Base-by-base conservation (phyloP, 2,113 vertebrate genomes). In the Leuciscus idus region DNA sequence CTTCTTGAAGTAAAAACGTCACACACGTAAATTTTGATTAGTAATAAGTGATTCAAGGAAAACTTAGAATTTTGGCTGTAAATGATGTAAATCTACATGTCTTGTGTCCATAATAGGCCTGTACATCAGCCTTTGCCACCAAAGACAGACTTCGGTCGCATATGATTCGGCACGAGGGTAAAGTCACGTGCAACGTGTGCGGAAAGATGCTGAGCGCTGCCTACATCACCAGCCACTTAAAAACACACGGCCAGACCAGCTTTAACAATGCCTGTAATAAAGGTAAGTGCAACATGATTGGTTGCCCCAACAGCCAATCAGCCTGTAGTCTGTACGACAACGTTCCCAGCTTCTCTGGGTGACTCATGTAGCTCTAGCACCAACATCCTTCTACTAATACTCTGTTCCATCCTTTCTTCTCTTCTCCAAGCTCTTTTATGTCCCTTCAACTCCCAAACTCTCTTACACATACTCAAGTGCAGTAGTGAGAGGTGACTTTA, bases 161-260 rank as follows among this genome's bases (percentile, higher is more conserved):
- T 94, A 98, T 98, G 98, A 98, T 99, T 92, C 96, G 98, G 90
- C 98, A 99, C 55, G 98, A 99, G 94, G 98, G 97, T 91, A 99
- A 99, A 94, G 98, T 99, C 91, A 98, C 98, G 43, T 99, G 98
- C 92, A 99, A 98, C 94, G 97, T 99, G 93, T 99, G 98, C 91
- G 98, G 98, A 90, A 99, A 99, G 95, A 98, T 99, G 96, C 96
- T 99, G 86, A 99, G 98, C 84, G 97, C 98, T 84, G 97, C 98
- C 59, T 99, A 99, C 93, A 98, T 99, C 94, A 98, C 98, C 94
- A 99, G 97, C 96, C 98, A 99, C 94, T 95, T 99, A 93, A 99
- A 99, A 96, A 99, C 97, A 59, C 98, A 99, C 23, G 97, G 97
- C 89, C 98, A 99, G 93, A 96, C 96, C 94, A 97, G 96, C 95